These are phyloP conservation scores for Leucoraja ocellata DNA, from an alignment of 2,797 vertebrate species.

Conservation along the genomic window DNA sequence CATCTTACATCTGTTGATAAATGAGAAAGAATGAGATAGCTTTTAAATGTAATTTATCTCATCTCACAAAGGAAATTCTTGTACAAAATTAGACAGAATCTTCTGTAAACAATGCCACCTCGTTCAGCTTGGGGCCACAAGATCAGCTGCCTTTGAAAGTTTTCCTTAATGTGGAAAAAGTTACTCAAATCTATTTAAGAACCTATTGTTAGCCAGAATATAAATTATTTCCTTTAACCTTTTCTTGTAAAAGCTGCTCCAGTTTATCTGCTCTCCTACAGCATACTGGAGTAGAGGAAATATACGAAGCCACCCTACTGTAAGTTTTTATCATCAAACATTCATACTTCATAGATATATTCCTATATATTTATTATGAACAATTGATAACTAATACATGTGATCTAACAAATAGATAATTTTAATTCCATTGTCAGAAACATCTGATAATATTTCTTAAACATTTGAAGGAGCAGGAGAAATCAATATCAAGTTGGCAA, in stretches of 20 bases:
- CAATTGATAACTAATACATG: background rate
- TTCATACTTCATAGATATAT: background rate
- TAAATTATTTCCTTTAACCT: background rate
- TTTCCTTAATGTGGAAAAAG: too few species aligned
- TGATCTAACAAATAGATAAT: background rate
- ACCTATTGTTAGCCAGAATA: background rate
- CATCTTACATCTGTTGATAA: constrained; percentile 43
- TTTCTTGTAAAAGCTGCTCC: background rate
- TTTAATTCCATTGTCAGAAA: background rate
- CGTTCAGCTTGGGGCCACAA: background rate
- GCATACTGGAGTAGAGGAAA: background rate
- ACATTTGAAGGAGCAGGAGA: background rate
- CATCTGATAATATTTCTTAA: background rate
- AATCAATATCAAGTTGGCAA: background rate
- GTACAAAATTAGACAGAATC: background rate
- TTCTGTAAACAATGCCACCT: background rate
- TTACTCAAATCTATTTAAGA: background rate
- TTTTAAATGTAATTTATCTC: constrained; percentile 26
- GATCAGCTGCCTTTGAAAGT: background rate
- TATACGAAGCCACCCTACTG: background rate
- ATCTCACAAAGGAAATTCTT: constrained; percentile 11
- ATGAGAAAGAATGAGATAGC: constrained; percentile 39
- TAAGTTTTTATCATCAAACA: background rate
- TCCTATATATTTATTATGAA: background rate
- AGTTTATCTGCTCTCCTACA: background rate